These are phyloP conservation scores for Telmatochromis brichardi DNA, from an alignment of 2,113 vertebrate genomes.

Conservation along the genomic window DNA sequence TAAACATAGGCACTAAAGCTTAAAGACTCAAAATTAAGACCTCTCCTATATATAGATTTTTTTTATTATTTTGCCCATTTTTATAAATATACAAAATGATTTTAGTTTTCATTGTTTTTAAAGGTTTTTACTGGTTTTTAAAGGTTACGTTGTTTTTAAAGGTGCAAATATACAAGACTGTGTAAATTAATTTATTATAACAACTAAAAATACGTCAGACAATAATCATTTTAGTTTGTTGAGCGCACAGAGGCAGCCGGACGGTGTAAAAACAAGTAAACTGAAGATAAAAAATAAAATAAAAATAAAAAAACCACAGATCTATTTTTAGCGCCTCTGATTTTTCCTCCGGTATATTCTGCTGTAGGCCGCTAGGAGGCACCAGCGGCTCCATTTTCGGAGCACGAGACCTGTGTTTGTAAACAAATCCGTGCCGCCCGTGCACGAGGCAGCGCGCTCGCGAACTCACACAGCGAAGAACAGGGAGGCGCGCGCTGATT, in stretches of 20 bases:
- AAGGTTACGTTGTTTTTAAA: not conserved
- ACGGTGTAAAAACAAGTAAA: not conserved
- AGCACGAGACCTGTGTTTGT: conserved; percentile 63
- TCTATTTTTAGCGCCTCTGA: not conserved
- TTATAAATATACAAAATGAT: rapidly evolving
- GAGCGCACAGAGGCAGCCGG: not conserved
- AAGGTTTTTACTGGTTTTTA: not conserved
- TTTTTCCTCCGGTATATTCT: not conserved
- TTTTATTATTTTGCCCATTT: not conserved
- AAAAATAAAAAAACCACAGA: not conserved
- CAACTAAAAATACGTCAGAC: not conserved
- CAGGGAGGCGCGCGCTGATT: not conserved
- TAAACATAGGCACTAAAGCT: not conserved
- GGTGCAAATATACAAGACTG: not conserved
- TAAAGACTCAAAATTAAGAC: not conserved
- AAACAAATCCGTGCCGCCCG: conserved; percentile 67
- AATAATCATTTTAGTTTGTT: not conserved
- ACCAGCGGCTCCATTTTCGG: not conserved
- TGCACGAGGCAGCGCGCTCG: not conserved
- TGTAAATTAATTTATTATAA: not conserved
- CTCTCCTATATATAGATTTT: not conserved
- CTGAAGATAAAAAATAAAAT: not conserved
- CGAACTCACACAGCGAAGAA: not conserved
- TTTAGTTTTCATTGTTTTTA: not conserved
- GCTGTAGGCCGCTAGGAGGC: conserved; percentile 28